Percentiles rank a stretch among this genome's conserved stretches.
Conservation (phyloP, 2,113 vertebrate species). For the Mastomys coucha region DNA sequence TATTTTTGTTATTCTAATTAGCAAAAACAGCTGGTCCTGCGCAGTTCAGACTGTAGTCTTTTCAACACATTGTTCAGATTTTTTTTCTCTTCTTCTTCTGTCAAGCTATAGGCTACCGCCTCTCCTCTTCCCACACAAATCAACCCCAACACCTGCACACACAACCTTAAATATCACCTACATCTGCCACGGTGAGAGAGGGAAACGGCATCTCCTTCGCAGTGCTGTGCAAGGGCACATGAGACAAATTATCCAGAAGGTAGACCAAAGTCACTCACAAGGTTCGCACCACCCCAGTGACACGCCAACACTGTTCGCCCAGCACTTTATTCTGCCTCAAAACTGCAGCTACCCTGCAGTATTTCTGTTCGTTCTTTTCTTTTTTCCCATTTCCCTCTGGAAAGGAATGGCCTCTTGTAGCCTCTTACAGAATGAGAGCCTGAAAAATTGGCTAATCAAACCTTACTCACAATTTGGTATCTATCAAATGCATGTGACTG, state of each 20-base stretch:
- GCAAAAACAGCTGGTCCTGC: slow-evolving; percentile 90
- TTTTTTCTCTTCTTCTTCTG: slow-evolving; percentile 80
- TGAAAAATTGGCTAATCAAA: slow-evolving; percentile 82
- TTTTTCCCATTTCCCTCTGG: neutral
- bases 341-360: slow-evolving; percentile 34
- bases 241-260: slow-evolving; percentile 25
- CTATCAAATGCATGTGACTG: slow-evolving; percentile 85
- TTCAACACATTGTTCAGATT: slow-evolving; percentile 87
- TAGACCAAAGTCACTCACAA: slow-evolving; percentile 52
- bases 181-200: slow-evolving; percentile 81
- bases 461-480: slow-evolving; percentile 84
- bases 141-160: slow-evolving; percentile 86
- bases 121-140: slow-evolving; percentile 83
- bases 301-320: slow-evolving; percentile 54
- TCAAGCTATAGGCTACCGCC: slow-evolving; percentile 88
- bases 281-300: neutral
- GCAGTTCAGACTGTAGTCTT: slow-evolving; percentile 86
- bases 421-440: slow-evolving; percentile 67
- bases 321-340: slow-evolving; percentile 36
- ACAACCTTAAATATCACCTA: slow-evolving; percentile 82
- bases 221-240: slow-evolving; percentile 48
- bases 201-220: slow-evolving; percentile 68
- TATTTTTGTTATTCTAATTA: slow-evolving; percentile 92
- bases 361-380: slow-evolving; percentile 22
- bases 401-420: slow-evolving; percentile 59